Percentiles rank a stretch among this genome's conserved stretches.
Conservation (phyloP, 2,888 invertebrate species). For the Zhuqinia jingwanae region DNA sequence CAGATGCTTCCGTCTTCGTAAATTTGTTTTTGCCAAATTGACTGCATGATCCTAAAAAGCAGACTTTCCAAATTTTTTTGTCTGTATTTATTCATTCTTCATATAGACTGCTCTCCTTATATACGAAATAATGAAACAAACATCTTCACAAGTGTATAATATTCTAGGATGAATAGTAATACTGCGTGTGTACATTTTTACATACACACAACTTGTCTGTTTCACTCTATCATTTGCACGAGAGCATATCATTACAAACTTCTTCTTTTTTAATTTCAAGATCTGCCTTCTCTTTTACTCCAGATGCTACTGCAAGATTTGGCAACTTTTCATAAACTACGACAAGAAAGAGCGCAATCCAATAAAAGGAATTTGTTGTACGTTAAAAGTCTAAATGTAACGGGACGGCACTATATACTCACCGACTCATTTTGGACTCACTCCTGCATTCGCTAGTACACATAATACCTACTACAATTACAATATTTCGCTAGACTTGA, state of each 20-base stretch:
- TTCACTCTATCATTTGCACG: background rate
- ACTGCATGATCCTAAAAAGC: background rate
- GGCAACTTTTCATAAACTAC: slow-evolving; percentile 49
- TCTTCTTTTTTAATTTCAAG: background rate
- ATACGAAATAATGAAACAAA: slow-evolving; percentile 31
- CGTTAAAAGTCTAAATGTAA: too few species aligned
- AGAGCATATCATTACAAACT: background rate
- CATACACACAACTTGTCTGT: background rate
- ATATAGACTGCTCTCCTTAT: too few species aligned
- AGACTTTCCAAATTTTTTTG: slow-evolving; percentile 18
- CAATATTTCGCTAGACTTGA: background rate
- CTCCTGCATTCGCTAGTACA: too few species aligned
- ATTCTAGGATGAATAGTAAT: background rate
- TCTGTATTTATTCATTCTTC: background rate
- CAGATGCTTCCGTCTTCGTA: slow-evolving; percentile 30
- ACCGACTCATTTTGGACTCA: background rate
- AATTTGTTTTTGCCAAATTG: slow-evolving; percentile 43
- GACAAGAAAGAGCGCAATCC: background rate
- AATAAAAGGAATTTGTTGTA: background rate
- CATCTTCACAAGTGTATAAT: background rate
- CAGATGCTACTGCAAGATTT: slow-evolving; percentile 40
- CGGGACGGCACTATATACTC: background rate
- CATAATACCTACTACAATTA: background rate
- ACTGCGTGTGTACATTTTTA: slow-evolving; percentile 16
- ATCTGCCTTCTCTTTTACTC: background rate